These are phyloP conservation scores for Anoncus sp. DNA, from an alignment of 2,888 invertebrate genomes.

Conservation along the genomic window DNA sequence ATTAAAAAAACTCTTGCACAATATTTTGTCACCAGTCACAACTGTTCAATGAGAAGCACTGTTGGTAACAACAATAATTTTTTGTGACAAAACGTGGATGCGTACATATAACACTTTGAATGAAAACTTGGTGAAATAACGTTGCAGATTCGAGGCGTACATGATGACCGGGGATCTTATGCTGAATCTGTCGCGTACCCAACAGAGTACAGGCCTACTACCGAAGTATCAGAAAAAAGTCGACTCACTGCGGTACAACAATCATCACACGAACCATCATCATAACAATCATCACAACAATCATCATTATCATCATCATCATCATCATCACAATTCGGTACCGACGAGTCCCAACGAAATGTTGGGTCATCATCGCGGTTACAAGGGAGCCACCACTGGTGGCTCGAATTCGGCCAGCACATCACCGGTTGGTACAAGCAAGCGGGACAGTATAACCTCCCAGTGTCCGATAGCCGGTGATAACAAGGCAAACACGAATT, in stretches of 20 bases:
- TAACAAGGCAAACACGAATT: constrained; percentile 70
- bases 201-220: constrained; percentile 87
- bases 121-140: neutral
- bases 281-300: constrained; percentile 81
- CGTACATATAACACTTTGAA: neutral
- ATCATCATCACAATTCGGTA: constrained; percentile 86
- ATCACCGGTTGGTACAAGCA: constrained; percentile 85
- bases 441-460: constrained; percentile 81
- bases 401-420: constrained; percentile 85
- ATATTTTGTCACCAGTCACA: too few species aligned
- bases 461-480: constrained; percentile 68
- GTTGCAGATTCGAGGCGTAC: constrained; percentile 93
- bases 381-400: constrained; percentile 72
- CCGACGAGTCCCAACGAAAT: constrained; percentile 89
- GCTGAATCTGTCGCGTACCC: constrained; percentile 94
- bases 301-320: constrained; percentile 83
- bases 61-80: too few species aligned
- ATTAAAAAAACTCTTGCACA: too few species aligned
- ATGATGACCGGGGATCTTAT: constrained; percentile 99
- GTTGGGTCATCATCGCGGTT: constrained; percentile 86
- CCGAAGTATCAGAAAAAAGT: constrained; percentile 87
- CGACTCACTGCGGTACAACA: constrained; percentile 85
- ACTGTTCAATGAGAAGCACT: too few species aligned
- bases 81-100: neutral
- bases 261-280: constrained; percentile 85